Base-by-base conservation (phyloP, 2,113 vertebrate species). In the Dissostichus mawsoni region DNA sequence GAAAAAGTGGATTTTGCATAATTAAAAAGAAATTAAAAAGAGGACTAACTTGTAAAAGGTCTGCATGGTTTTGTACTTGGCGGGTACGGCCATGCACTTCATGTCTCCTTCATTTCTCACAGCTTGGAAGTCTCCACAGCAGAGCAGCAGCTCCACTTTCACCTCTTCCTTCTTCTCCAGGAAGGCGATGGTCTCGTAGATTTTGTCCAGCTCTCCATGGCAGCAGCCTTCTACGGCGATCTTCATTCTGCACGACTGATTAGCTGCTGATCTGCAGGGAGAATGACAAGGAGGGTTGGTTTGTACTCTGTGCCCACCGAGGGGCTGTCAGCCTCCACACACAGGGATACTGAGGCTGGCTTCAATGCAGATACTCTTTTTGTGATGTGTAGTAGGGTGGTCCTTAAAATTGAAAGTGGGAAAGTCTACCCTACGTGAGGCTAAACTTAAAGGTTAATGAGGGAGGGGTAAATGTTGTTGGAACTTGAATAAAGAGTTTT, bases 111-210 rank as follows among this genome's bases (percentile, higher is more conserved):
- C 97, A 64, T 99, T 99, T 23, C 98, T 94, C 85, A 98, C 98
- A 0, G 98, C 98, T 86, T 99, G 98, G 89, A 99, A 99, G 89
- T 99, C 98, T 5, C 98, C 98, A 76, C 97, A 99, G 73, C 98
- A 96, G 11, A 99, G 92, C 48, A 99, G 93, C 65, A 98, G 93
- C 41, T 95, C 95, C 70, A 96, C 95, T 53, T 95, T 92, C 16
- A 96, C 82, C 4, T 92, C 95, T 66, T 97, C 96, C 50, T 96
- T 96, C 58, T 92, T 93, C 90, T 97, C 96, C 83, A 98, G 86
- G 75, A 96, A 95, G 74, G 90, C 92, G 76, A 99, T 95, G 0
- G 97, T 99, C 93, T 98, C 98, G 11, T 99, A 99, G 88, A 99
- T 96, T 90, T 97, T 97, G 86, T 99, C 98, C 84, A 99, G 95